Conservation (phyloP, 2,113 vertebrate genomes). For the Mystacornis crossleyi region DNA sequence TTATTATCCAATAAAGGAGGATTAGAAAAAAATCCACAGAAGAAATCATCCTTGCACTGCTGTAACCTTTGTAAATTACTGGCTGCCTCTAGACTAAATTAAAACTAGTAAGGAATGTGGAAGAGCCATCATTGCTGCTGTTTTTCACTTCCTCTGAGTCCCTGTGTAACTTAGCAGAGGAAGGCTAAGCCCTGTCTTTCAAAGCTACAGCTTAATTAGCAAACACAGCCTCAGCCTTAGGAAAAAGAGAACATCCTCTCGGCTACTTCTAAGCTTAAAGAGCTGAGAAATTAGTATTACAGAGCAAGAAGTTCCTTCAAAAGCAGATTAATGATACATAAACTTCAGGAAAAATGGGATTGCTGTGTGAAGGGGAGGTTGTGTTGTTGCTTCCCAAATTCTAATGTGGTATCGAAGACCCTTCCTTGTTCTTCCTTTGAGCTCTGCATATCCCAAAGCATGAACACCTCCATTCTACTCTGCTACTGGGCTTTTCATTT, state of each 20-base stretch:
- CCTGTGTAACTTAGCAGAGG: not conserved
- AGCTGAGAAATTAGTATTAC: not conserved
- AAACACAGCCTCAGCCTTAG: not conserved
- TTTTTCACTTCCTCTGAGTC: not conserved
- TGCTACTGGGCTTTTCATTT: not conserved
- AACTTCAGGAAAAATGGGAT: not conserved
- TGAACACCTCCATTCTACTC: not conserved
- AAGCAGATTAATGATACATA: not conserved
- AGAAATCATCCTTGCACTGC: not conserved
- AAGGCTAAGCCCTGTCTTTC: not conserved
- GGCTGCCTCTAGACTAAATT: not conserved
- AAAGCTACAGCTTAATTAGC: not conserved
- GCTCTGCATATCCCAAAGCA: not conserved
- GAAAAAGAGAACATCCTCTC: not conserved
- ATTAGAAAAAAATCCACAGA: not conserved
- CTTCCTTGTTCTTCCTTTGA: not conserved
- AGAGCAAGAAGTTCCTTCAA: not conserved
- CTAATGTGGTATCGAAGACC: fast-evolving
- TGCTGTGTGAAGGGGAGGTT: not conserved
- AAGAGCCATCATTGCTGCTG: not conserved
- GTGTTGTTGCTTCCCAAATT: not conserved
- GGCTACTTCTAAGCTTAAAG: not conserved
- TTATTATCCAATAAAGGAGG: not conserved
- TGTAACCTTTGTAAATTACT: not conserved
- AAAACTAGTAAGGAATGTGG: not conserved